Conservation (phyloP, 2,888 invertebrate genomes). For the Prosapia bicincta region DNA sequence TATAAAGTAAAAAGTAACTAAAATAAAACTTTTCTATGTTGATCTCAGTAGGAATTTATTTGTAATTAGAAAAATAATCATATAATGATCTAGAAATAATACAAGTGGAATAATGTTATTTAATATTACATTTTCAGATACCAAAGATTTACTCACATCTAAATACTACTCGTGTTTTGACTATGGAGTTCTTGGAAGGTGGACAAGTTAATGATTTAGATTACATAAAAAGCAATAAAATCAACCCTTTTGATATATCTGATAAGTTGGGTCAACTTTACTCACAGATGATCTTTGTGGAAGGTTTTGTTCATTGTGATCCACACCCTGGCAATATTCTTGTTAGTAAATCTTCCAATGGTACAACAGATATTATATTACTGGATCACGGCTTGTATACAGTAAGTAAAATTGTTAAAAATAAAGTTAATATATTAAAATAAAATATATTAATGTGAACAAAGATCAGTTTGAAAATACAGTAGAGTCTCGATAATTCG, state of each 20-base stretch:
- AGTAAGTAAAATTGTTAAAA: too few relatives aligned
- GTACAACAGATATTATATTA: constrained; percentile 67
- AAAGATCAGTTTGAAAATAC: too few relatives aligned
- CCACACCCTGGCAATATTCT: constrained; percentile 97
- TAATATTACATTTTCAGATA: constrained; percentile 45
- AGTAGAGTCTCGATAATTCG: too few relatives aligned
- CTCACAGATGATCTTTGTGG: constrained; percentile 96
- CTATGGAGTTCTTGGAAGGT: constrained; percentile 95
- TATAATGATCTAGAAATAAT: too few relatives aligned
- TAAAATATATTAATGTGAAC: too few relatives aligned
- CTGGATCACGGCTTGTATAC: constrained; percentile 97
- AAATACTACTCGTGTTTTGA: constrained; percentile 79
- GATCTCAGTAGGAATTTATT: too few relatives aligned
- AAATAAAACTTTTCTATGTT: too few relatives aligned
- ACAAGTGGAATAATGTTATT: too few relatives aligned
- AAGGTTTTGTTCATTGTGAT: constrained; percentile 95
- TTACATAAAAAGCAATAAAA: constrained; percentile 62
- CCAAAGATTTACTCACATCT: constrained; percentile 79
- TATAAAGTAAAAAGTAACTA: too few relatives aligned
- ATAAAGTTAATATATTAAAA: too few relatives aligned
- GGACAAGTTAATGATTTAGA: constrained; percentile 89
- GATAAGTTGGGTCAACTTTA: constrained; percentile 85
- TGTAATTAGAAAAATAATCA: too few relatives aligned
- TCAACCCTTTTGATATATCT: constrained; percentile 61
- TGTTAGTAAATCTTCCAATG: constrained; percentile 54